These are phyloP conservation scores for Oscheius sp. DNA, from an alignment of 2,888 invertebrate species.

Conservation along the genomic window DNA sequence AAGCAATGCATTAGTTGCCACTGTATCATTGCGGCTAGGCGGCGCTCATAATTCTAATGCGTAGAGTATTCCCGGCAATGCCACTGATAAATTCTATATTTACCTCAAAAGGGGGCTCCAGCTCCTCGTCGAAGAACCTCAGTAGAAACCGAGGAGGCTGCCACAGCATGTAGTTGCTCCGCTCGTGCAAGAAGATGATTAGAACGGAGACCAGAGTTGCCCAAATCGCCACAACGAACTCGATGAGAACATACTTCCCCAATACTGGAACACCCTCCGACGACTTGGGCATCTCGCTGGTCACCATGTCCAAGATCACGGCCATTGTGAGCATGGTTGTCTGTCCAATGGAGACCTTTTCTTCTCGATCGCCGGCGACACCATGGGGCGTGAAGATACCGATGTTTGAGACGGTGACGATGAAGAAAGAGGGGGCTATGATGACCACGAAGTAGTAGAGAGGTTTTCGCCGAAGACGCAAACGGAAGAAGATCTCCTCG, in stretches of 20 bases:
- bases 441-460: conserved; percentile 64
- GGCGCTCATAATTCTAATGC: too few species aligned
- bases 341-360: conserved; percentile 61
- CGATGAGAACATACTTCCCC: conserved; percentile 60
- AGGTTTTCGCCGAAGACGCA: conserved; percentile 59
- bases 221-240: conserved; percentile 57
- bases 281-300: conserved; percentile 62
- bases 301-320: conserved; percentile 63
- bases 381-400: conserved; percentile 65
- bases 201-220: conserved; percentile 58
- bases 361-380: conserved; percentile 60
- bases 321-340: conserved; percentile 65
- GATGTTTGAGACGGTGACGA: conserved; percentile 60
- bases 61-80: too few species aligned
- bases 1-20: too few species aligned
- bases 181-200: conserved; percentile 59
- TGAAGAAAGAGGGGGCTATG: conserved; percentile 59
- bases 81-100: background rate
- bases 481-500: conserved; percentile 61
- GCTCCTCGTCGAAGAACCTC: conserved; percentile 47
- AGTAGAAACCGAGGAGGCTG: conserved; percentile 53
- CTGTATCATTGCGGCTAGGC: too few species aligned
- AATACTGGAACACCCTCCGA: conserved; percentile 58
- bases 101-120: conserved; percentile 27
- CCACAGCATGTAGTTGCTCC: conserved; percentile 52